These are phyloP conservation scores for Girardinichthys multiradiatus DNA, from an alignment of 2,113 vertebrate genomes.

Conservation along the genomic window DNA sequence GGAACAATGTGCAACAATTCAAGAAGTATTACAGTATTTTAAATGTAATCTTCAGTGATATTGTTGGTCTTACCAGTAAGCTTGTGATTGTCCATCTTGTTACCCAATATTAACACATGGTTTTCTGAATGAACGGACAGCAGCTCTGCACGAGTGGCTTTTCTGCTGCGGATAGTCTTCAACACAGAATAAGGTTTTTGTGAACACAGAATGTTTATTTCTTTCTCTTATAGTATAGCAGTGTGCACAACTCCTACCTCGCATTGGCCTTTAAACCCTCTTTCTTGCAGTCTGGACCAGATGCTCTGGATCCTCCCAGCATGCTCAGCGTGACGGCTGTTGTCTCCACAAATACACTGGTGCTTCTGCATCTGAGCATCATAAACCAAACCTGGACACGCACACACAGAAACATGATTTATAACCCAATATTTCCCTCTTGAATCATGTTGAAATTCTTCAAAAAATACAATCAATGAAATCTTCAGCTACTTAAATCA, in stretches of 20 bases:
- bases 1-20: not conserved
- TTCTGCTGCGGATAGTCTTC: conserved; percentile 87
- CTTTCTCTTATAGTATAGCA: not conserved
- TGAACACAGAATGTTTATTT: not conserved
- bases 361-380: conserved; percentile 93
- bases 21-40: not conserved
- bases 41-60: not conserved
- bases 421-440: not conserved
- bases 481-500: not conserved
- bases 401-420: conserved; percentile 18
- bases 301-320: conserved; percentile 90
- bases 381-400: conserved; percentile 87
- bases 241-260: conserved; percentile 78
- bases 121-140: conserved; percentile 87
- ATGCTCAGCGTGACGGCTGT: conserved; percentile 88
- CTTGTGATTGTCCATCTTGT: conserved; percentile 89
- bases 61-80: conserved; percentile 80
- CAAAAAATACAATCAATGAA: not conserved
- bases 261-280: conserved; percentile 87
- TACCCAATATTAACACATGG: conserved; percentile 87
- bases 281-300: conserved; percentile 90
- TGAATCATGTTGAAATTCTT: not conserved
- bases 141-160: conserved; percentile 89
- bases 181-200: conserved; percentile 26
- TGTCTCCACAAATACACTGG: conserved; percentile 91